phyloP scores from a whole-genome alignment of 2,113 vertebrate species.

The Brachyistius frenatus region DNA sequence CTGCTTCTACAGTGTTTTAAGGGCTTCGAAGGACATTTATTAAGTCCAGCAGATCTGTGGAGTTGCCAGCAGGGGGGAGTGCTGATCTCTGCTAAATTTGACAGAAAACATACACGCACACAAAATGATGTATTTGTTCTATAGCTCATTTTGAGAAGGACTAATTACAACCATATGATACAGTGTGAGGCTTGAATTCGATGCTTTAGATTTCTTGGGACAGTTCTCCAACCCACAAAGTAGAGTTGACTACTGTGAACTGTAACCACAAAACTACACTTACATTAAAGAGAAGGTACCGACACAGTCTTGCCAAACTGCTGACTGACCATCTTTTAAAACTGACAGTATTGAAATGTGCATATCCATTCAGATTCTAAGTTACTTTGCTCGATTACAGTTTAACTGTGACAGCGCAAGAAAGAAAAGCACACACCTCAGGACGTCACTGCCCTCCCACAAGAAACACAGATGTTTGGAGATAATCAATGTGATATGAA shows the following conservation, averaged over 20 bases:
- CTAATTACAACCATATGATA: slow-evolving; percentile 14
- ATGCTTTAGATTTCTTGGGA: background rate
- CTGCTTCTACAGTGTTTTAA: background rate
- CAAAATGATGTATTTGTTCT: slow-evolving; percentile 14
- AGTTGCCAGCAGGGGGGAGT: slow-evolving; percentile 80
- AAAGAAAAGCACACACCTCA: background rate
- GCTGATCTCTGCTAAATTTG: slow-evolving; percentile 76
- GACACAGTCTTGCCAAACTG: background rate
- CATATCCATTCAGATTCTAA: background rate
- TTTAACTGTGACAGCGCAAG: background rate
- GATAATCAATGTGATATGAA: background rate
- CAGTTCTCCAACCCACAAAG: background rate
- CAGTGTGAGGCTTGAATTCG: background rate
- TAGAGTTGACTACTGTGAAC: background rate
- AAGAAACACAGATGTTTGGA: background rate
- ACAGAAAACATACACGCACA: slow-evolving; percentile 16
- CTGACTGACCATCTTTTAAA: background rate
- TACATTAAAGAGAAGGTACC: slow-evolving; percentile 1
- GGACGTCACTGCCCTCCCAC: background rate
- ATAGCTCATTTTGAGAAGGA: slow-evolving; percentile 33
- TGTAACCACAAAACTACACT: slow-evolving; percentile 25
- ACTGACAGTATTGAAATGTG: background rate
- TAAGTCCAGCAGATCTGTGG: slow-evolving; percentile 33
- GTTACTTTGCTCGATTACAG: background rate
- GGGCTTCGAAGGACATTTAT: slow-evolving; percentile 12